These are phyloP conservation scores for Siniperca obscura DNA, from an alignment of 2,797 vertebrate genomes.

Conservation along the genomic window DNA sequence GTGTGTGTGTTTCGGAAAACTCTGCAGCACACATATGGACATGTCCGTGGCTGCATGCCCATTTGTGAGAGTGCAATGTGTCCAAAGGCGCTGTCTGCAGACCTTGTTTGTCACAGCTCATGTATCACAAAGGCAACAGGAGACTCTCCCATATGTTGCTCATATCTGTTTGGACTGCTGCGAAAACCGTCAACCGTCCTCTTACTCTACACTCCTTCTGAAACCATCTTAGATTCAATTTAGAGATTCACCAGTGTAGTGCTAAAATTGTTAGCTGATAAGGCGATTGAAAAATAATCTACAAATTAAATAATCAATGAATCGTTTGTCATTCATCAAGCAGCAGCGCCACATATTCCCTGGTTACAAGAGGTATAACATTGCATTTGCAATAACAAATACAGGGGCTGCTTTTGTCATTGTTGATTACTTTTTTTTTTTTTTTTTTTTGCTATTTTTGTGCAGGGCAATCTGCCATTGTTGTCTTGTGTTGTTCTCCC, in stretches of 20 bases:
- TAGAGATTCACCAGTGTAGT: not conserved
- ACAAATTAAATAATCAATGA: not conserved
- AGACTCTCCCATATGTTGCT: slow-evolving; percentile 58
- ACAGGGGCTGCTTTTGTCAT: not conserved
- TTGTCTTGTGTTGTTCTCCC: not conserved
- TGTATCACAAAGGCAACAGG: slow-evolving; percentile 57
- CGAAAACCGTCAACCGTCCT: not conserved
- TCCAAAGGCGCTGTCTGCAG: slow-evolving; percentile 43
- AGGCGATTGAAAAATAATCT: not conserved
- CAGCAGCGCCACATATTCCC: not conserved
- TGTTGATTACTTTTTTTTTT: not conserved
- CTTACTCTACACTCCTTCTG: not conserved
- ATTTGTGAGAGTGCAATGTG: slow-evolving; percentile 45
- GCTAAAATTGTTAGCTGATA: not conserved
- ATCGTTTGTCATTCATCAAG: not conserved
- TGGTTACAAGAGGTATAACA: not conserved
- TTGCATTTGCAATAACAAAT: not conserved
- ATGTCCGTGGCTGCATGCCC: slow-evolving; percentile 31
- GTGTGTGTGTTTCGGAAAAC: slow-evolving; percentile 14
- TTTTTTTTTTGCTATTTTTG: no score
- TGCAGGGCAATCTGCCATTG: not conserved
- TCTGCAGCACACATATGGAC: slow-evolving; percentile 37
- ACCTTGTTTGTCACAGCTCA: slow-evolving; percentile 64
- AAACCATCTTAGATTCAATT: not conserved
- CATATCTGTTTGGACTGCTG: slow-evolving; percentile 23